Conservation (phyloP, 2,113 vertebrate genomes). For the Xenus cinereus region DNA sequence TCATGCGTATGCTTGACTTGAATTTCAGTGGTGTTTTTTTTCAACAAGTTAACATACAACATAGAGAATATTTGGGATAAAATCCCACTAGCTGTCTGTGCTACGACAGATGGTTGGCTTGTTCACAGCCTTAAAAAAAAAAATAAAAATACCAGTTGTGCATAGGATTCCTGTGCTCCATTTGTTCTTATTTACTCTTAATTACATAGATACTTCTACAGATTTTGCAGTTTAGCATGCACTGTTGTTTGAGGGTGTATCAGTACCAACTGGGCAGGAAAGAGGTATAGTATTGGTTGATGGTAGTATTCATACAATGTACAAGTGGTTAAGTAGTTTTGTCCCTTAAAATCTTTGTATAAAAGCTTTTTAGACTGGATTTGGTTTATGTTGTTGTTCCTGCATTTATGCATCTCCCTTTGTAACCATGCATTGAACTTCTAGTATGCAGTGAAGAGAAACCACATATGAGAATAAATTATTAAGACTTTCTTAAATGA, state of each 20-base stretch:
- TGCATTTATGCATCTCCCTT: neutral
- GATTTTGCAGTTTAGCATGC: neutral
- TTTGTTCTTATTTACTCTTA: neutral
- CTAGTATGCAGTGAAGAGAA: neutral
- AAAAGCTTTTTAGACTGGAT: neutral
- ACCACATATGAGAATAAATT: neutral
- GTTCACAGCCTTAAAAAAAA: neutral
- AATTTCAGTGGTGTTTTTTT: neutral
- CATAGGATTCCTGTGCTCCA: neutral
- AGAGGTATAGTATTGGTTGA: neutral
- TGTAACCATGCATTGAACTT: neutral
- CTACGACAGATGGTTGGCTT: neutral
- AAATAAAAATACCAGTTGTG: neutral
- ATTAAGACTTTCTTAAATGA: neutral
- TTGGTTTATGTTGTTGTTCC: neutral
- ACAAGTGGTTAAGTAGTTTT: neutral
- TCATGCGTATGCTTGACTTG: neutral
- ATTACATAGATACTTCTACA: neutral
- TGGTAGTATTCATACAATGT: neutral
- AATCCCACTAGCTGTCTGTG: neutral
- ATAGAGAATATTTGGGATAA: neutral
- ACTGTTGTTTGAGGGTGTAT: neutral
- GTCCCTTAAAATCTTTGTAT: neutral
- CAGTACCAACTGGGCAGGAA: neutral
- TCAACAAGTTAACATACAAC: neutral